Conservation (phyloP, 2,113 vertebrate species). For the Mastomys coucha region DNA sequence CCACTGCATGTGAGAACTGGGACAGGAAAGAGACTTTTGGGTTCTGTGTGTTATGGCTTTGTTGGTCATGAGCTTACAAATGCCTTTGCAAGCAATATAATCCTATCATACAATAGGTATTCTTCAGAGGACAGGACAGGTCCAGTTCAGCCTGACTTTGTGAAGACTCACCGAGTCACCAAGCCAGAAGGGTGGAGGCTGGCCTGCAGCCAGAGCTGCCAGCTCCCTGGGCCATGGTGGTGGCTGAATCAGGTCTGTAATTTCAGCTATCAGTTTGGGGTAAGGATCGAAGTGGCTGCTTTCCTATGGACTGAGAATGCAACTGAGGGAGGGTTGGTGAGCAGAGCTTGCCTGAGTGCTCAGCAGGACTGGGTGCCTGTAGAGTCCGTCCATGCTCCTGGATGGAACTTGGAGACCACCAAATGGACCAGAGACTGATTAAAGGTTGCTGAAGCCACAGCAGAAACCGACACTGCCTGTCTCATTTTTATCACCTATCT, state of each 20-base stretch:
- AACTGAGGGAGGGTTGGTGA: neutral
- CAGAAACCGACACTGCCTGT: neutral
- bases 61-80: neutral
- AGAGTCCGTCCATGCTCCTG: neutral
- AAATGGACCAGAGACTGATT: neutral
- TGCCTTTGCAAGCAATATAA: neutral
- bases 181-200: neutral
- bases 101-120: fast-evolving
- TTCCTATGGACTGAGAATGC: neutral
- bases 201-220: neutral
- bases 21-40: neutral
- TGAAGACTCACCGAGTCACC: neutral
- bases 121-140: neutral
- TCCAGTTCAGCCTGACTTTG: neutral
- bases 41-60: neutral
- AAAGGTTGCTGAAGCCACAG: neutral
- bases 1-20: too few species aligned
- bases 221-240: neutral
- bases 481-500: neutral
- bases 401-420: neutral
- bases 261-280: neutral
- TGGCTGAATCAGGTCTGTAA: neutral
- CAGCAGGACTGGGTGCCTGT: too few species aligned
- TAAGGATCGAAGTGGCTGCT: neutral
- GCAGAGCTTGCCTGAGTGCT: neutral